Conservation (phyloP, 2,113 vertebrate genomes). For the Osmerus eperlanus region DNA sequence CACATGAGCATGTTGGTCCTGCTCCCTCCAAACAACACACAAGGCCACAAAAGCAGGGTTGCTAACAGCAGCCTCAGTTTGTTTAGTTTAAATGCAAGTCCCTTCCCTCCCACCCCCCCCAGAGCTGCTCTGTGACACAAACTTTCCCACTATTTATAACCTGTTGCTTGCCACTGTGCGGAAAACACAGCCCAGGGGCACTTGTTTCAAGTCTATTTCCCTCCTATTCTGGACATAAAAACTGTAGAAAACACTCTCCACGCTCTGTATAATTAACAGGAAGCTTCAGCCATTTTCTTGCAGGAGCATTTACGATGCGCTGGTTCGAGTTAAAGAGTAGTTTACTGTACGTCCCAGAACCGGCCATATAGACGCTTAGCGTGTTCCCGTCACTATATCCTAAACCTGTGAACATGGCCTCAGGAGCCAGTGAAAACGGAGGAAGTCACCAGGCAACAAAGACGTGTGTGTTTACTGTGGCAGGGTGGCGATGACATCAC, state of each 20-base stretch:
- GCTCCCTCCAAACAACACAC: neutral
- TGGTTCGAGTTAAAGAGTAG: conserved; percentile 56
- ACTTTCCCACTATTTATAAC: conserved; percentile 52
- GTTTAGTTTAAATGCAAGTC: conserved; percentile 16
- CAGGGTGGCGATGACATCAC: conserved; percentile 43
- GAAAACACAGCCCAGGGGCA: conserved; percentile 3
- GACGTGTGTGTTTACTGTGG: conserved; percentile 42
- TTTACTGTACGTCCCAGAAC: conserved; percentile 54
- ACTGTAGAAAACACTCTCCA: conserved; percentile 12
- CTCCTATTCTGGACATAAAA: conserved; percentile 1
- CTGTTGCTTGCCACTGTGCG: conserved; percentile 16
- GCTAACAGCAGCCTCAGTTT: conserved; percentile 21
- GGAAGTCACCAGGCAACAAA: conserved; percentile 40
- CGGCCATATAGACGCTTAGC: neutral
- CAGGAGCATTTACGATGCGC: conserved; percentile 51
- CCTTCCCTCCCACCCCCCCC: neutral
- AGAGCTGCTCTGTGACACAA: conserved; percentile 41
- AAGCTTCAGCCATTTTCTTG: conserved; percentile 40
- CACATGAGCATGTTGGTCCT: neutral
- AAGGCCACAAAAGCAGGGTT: conserved; percentile 13
- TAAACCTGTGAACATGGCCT: conserved; percentile 19
- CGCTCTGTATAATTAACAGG: conserved; percentile 45
- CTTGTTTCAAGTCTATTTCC: conserved; percentile 16
- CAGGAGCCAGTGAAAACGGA: conserved; percentile 17
- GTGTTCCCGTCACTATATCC: conserved; percentile 39